Percentiles rank a stretch among this genome's conserved stretches.
Conservation (phyloP, 2,888 invertebrate genomes). For the Boloria selene region DNA sequence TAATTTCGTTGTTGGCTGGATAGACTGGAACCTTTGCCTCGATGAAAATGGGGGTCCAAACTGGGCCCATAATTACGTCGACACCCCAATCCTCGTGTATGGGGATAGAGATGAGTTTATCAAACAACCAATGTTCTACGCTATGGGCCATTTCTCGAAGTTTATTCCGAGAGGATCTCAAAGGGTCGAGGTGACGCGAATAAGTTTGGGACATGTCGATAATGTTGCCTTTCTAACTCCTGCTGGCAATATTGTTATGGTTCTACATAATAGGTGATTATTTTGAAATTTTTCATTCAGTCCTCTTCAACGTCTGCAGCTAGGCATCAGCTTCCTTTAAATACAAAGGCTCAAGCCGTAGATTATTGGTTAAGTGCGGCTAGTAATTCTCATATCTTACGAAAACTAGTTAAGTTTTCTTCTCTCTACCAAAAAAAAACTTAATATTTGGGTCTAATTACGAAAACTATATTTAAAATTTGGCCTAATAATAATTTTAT, state of each 20-base stretch:
- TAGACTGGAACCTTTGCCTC: conserved; percentile 94
- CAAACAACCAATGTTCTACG: conserved; percentile 94
- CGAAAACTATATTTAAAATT: not conserved
- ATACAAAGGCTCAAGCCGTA: no score
- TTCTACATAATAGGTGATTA: conserved; percentile 67
- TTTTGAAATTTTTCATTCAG: not conserved
- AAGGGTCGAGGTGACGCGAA: conserved; percentile 47
- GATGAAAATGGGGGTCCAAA: conserved; percentile 90
- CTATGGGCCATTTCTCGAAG: conserved; percentile 89
- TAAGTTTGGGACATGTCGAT: conserved; percentile 41
- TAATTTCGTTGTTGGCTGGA: conserved; percentile 89
- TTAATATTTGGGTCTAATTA: no score
- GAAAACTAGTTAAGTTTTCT: no score
- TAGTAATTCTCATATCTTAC: no score
- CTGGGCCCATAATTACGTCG: conserved; percentile 88
- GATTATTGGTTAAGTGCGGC: no score
- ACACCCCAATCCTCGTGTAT: conserved; percentile 85
- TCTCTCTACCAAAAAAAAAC: no score
- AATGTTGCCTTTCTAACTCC: conserved; percentile 60
- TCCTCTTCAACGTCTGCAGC: not conserved
- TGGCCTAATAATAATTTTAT: conserved; percentile 25
- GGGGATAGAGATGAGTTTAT: conserved; percentile 85
- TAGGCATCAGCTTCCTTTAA: not conserved
- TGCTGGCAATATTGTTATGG: conserved; percentile 55
- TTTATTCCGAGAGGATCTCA: conserved; percentile 84